Evolutionary conservation across 2,888 invertebrate genomes (phyloP).

Genomic region (Eupithecia exiguata): DNA sequence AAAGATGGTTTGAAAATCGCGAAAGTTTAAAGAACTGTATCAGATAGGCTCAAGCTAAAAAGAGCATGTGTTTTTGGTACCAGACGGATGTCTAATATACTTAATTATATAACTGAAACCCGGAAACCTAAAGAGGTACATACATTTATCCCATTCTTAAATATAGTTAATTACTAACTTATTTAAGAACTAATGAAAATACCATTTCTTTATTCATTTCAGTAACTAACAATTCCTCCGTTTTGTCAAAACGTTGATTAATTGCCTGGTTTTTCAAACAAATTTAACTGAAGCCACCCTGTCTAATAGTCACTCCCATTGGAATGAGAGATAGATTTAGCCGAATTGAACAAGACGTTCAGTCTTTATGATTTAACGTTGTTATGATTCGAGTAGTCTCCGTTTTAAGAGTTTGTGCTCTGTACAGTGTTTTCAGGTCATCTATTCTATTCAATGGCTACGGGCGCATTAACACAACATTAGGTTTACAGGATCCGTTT

Average conservation of each 20-base stretch:
- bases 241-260: conserved; percentile 44
- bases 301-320: not conserved
- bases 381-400: not conserved
- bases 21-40: no score
- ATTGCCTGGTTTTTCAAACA: conserved; percentile 38
- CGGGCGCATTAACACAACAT: no score
- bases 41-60: no score
- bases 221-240: conserved; percentile 19
- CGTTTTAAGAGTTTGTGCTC: not conserved
- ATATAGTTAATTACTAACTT: not conserved
- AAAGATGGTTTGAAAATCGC: no score
- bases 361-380: not conserved
- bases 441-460: not conserved
- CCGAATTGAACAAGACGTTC: not conserved
- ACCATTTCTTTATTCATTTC: not conserved
- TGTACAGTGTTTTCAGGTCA: not conserved
- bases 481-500: no score
- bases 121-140: not conserved
- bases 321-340: not conserved
- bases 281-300: conserved; percentile 16
- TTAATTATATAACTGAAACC: not conserved
- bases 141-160: not conserved
- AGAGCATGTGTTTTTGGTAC: no score
- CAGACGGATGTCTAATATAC: not conserved
- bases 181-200: not conserved